Evolutionary conservation across 37 sponge, comb jelly and placozoan genomes (phyloP).

Genomic region (Dysidea cf. avara): DNA sequence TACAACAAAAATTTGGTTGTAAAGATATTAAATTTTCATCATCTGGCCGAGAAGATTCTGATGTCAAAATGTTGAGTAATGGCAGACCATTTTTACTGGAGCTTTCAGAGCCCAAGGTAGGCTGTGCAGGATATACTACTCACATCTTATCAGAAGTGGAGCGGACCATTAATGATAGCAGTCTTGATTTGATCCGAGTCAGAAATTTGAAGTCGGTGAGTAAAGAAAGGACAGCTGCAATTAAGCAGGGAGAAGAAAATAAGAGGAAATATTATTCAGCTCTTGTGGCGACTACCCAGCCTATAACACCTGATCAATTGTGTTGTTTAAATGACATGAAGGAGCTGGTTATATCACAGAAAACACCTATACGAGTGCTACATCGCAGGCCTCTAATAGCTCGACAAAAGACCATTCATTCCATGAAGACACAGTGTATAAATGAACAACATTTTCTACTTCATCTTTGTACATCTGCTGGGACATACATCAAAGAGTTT

Average conservation of each 20-base stretch:
- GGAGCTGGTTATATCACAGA: constrained; percentile 72
- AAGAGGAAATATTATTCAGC: constrained; percentile 87
- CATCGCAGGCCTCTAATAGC: constrained; percentile 80
- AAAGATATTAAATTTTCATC: constrained; percentile 66
- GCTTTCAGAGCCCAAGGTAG: constrained; percentile 65
- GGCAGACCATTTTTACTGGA: constrained; percentile 90
- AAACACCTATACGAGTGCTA: constrained; percentile 94
- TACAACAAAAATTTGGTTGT: constrained; percentile 3
- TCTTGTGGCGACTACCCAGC: constrained; percentile 40
- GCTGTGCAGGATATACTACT: neutral
- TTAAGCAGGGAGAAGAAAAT: constrained; percentile 91
- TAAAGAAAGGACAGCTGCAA: constrained; percentile 30
- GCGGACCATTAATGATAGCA: constrained; percentile 44
- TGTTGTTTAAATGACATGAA: constrained; percentile 19
- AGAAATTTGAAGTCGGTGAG: constrained; percentile 39
- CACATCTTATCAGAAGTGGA: constrained; percentile 30
- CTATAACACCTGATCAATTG: constrained; percentile 34
- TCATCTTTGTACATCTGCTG: constrained; percentile 81
- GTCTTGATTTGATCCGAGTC: constrained; percentile 41
- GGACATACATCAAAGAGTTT: constrained; percentile 99
- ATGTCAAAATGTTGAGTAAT: constrained; percentile 94
- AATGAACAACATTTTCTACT: constrained; percentile 77
- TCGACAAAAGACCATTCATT: constrained; percentile 52
- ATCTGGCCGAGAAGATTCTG: constrained; percentile 95
- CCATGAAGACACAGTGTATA: constrained; percentile 32